phyloP scores from a whole-genome alignment of 2,888 invertebrate species.

The Lasioglossum malachurum region DNA sequence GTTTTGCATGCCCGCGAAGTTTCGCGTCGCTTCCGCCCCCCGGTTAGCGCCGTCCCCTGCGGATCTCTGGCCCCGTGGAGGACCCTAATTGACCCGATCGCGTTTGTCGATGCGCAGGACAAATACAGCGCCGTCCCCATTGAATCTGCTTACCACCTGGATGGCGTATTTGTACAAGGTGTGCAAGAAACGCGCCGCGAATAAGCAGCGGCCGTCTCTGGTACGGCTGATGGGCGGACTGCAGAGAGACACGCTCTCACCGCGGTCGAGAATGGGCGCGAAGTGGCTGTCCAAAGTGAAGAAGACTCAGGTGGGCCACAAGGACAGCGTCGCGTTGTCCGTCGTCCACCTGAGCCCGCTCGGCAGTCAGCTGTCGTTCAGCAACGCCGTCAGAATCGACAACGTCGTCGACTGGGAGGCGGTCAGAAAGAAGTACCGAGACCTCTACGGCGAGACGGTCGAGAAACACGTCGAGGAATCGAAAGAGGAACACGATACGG shows the following conservation, averaged over 20 bases:
- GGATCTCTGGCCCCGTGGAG: background rate
- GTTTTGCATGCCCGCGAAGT: conserved; percentile 18
- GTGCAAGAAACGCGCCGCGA: conserved; percentile 90
- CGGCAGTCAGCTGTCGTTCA: conserved; percentile 93
- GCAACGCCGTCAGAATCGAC: conserved; percentile 91
- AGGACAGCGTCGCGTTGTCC: conserved; percentile 91
- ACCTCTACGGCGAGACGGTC: conserved; percentile 88
- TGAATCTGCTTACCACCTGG: conserved; percentile 98
- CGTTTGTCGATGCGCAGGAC: conserved; percentile 87
- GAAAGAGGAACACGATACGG: conserved; percentile 55
- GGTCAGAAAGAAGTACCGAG: conserved; percentile 95
- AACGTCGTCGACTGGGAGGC: conserved; percentile 96
- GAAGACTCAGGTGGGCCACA: conserved; percentile 93
- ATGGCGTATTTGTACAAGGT: conserved; percentile 93
- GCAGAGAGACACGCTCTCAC: conserved; percentile 89
- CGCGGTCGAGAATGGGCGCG: conserved; percentile 94
- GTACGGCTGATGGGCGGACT: conserved; percentile 94
- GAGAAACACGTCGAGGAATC: conserved; percentile 82
- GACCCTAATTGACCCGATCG: conserved; percentile 48
- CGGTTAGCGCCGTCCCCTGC: background rate
- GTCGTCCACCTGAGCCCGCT: conserved; percentile 93
- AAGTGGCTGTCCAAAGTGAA: conserved; percentile 96
- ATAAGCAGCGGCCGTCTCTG: conserved; percentile 93
- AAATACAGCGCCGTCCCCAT: conserved; percentile 98
- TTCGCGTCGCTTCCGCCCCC: background rate